Evolutionary conservation across 2,888 invertebrate species (phyloP), one percentile per base, ranked within the genome.

Genomic region (Plebejus argus): DNA sequence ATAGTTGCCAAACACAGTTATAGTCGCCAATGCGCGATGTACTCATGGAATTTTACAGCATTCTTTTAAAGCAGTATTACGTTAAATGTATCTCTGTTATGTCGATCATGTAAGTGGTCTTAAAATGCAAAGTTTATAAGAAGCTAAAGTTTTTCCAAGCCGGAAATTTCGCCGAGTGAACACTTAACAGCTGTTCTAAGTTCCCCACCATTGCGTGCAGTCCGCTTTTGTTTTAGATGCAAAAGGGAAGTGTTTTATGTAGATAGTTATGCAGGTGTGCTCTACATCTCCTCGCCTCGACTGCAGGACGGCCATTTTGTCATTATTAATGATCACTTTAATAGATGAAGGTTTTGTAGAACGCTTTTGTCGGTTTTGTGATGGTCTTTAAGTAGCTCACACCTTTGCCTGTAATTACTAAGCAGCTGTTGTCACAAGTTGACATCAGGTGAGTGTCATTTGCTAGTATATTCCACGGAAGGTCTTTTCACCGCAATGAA

Each of bases 91-190:
- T 18, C 66, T 66, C 28, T 28, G 15, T 5, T 28, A 6, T 45
- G 8, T 72, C 35, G 71, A 20, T 45, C 49, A 72, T 72, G 10
- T 45, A 72, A 35, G 72, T 45, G 72, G 39, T 12, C 20, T 39
- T 20, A 33, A 33, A 71, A 39, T 39, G 23, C 72, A 72, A 72
- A 72, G 23, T 23, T 8, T 45, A 72, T 45, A 71, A 20, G 35
- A n/a, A 12, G 20, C 39, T 23, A 72, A 72, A 72, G 72, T 72
- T 45, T 72, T 72, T 45, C 72, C n/a, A 5, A 45, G 45, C 66
- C 33, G 66, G 66, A 66, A 66, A 66, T 66, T 33, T 28, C 28
- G 15, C 28, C 61, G 23, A 8, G 0, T 33, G 66, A 28, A 66
- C 28, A 33, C 15, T 66, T 33, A 66, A 33, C 66, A 66, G 33